These are phyloP conservation scores for Nothobranchius furzeri DNA, from an alignment of 2,113 vertebrate genomes.

Conservation along the genomic window DNA sequence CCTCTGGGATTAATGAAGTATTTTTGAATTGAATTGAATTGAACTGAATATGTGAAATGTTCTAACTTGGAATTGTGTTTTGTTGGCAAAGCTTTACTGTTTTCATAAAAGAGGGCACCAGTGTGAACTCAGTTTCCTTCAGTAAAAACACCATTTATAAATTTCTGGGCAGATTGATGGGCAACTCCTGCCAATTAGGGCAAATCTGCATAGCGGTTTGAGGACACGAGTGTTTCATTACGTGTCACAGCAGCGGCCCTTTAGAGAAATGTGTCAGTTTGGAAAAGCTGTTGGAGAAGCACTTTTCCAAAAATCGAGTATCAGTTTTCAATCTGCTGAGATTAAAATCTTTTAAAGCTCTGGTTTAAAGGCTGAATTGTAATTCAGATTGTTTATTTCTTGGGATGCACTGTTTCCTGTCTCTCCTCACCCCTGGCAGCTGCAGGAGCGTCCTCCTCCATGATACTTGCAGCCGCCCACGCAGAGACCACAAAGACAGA, in stretches of 20 bases:
- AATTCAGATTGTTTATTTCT: constrained; percentile 41
- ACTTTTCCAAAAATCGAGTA: constrained; percentile 21
- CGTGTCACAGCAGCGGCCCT: constrained; percentile 23
- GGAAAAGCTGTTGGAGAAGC: constrained; percentile 8
- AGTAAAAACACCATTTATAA: constrained; percentile 55
- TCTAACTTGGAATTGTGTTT: background rate
- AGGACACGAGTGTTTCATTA: constrained; percentile 10
- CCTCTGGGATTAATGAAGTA: too few species aligned
- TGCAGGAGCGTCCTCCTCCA: constrained; percentile 43
- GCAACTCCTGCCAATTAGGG: constrained; percentile 51
- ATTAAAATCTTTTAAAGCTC: constrained; percentile 1
- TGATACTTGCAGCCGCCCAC: constrained; percentile 54
- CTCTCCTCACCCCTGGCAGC: constrained; percentile 50
- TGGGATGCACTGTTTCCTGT: constrained; percentile 19
- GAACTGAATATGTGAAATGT: too few species aligned
- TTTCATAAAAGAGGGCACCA: constrained; percentile 48
- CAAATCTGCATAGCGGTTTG: constrained; percentile 42
- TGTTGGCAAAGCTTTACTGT: constrained; percentile 43
- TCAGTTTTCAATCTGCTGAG: constrained; percentile 29
- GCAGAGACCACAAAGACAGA: constrained; percentile 45
- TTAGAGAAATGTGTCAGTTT: constrained; percentile 23
- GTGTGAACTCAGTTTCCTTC: constrained; percentile 36
- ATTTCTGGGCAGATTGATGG: constrained; percentile 45
- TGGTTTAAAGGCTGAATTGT: constrained; percentile 24
- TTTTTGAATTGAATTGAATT: too few species aligned